Conservation (phyloP, 2,113 vertebrate species). For the Megaleporinus macrocephalus region DNA sequence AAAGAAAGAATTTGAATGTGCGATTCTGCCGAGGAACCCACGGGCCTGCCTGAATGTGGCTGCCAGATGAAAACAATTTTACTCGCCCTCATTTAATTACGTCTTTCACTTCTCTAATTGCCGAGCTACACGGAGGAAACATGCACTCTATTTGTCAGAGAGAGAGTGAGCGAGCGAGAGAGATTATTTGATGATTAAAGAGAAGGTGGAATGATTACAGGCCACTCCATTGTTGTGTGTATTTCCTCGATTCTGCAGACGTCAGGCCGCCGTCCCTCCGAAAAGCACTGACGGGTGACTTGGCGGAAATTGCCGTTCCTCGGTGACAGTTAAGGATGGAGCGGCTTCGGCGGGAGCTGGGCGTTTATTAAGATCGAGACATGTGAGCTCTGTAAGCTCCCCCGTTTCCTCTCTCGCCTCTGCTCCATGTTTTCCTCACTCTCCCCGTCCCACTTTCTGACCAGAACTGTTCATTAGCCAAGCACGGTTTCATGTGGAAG, state of each 20-base stretch:
- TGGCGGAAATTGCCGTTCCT: slow-evolving; percentile 9
- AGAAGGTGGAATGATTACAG: slow-evolving; percentile 32
- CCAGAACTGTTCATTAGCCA: neutral
- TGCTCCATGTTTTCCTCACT: slow-evolving; percentile 7
- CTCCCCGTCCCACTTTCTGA: neutral
- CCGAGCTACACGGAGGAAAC: slow-evolving; percentile 40
- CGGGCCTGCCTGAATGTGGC: slow-evolving; percentile 44
- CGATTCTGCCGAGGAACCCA: slow-evolving; percentile 51
- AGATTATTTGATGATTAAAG: slow-evolving; percentile 41
- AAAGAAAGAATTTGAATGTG: slow-evolving; percentile 42
- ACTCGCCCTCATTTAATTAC: slow-evolving; percentile 44
- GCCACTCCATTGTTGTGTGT: slow-evolving; percentile 26
- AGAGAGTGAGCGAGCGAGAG: slow-evolving; percentile 19
- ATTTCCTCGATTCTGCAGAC: slow-evolving; percentile 44
- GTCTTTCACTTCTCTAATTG: slow-evolving; percentile 56
- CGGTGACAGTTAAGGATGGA: neutral
- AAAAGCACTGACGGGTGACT: slow-evolving; percentile 48
- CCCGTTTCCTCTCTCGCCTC: slow-evolving; percentile 4
- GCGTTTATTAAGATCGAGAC: slow-evolving; percentile 19
- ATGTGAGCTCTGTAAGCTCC: neutral
- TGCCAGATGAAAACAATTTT: slow-evolving; percentile 40
- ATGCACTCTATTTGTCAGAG: slow-evolving; percentile 29
- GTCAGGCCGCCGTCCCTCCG: slow-evolving; percentile 36
- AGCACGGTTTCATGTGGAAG: neutral
- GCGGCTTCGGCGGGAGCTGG: neutral